Evolutionary conservation across 2,113 vertebrate species (phyloP), one percentile per base, ranked within the genome.

Genomic region (Tyto alba): DNA sequence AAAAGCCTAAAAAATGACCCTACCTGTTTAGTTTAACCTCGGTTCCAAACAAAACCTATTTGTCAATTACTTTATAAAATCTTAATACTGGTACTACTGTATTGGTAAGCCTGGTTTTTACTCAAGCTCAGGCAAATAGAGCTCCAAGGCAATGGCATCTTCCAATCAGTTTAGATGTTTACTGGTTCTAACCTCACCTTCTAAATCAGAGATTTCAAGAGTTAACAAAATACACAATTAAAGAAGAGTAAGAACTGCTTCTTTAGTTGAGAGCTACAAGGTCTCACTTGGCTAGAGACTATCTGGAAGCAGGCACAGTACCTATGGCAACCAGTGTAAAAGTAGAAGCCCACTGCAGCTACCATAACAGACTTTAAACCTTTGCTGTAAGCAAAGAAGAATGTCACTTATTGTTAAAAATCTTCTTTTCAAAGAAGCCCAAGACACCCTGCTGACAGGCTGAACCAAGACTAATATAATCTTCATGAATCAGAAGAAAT

Each of bases 321-420:
- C 96, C 92, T 94, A 85, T 90, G 85, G 88, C 86, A 94, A 96
- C 79, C 45, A 62, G 66, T 6, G 69, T 57, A 78, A 57, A 84
- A 91, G 82, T 15, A 87, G 80, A 55, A 95, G 88, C 87, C 77
- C 66, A 77, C 53, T 77, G 82, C 75, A 96, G 66, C 80, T 41
- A 84, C 59, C 32, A 9, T 38, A 84, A 84, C 52, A 68, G 53
- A 52, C 74, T 94, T 89, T 77, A 92, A 88, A 79, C 53, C 81
- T 82, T 64, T 87, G 73, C 87, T 85, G 76, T 77, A 90, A 80
- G 68, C 80, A 75, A 90, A 85, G 50, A 86, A 74, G 36, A 85
- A 87, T 36, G 73, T 80, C 90, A 88, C 59, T 90, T 69, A 63
- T 48, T 88, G 92, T 93, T 82, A 83, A 64, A 64, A 85, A 62